Evolutionary conservation across 1,140 invertebrate genomes (phyloP), one percentile per base, ranked within the genome.

Genomic region (Diachasmimorpha longicaudata): DNA sequence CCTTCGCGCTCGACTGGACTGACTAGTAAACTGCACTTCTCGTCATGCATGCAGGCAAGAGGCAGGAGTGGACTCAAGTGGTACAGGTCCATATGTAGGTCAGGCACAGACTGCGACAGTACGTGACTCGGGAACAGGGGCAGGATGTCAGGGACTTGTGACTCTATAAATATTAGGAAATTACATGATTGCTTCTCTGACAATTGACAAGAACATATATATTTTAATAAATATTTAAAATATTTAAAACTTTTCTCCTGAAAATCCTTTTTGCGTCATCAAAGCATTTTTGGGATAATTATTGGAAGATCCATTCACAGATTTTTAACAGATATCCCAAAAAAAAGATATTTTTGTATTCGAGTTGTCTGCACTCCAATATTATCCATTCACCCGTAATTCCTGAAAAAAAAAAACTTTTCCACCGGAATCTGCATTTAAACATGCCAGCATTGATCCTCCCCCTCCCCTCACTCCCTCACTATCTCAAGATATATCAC

Each of bases 31-130:
- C 16, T n/a, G 48, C 1, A 16, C 6, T n/a, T 16, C 48, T 52
- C n/a, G 5, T 52, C 16, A 16, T 16, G 48, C 48, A 16, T 52
- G 48, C 14, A 16, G 16, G 44, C 4, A 46, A 46, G 5, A 66
- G 36, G 66, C 16, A 58, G 48, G 69, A 82, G 81, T 79, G 77
- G 82, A 79, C 63, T 31, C 23, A 76, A 79, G 82, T 81, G 78
- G 81, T 81, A 79, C 80, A 79, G 46, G 73, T 77, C 77, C 72
- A 81, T 79, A 86, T 86, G 77, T 86, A 85, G 85, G 84, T 84
- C 84, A 85, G 77, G 76, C 82, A n/a, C 77, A 70, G 81, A 84
- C 81, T 85, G 84, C 85, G 84, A 85, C 83, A 85, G 74, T 84
- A 86, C 84, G 84, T 86, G 84, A 81, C 79, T 73, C 71, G 80